These are phyloP conservation scores for Tympanuchus pallidicinctus DNA, from an alignment of 2,113 vertebrate genomes.

Conservation along the genomic window DNA sequence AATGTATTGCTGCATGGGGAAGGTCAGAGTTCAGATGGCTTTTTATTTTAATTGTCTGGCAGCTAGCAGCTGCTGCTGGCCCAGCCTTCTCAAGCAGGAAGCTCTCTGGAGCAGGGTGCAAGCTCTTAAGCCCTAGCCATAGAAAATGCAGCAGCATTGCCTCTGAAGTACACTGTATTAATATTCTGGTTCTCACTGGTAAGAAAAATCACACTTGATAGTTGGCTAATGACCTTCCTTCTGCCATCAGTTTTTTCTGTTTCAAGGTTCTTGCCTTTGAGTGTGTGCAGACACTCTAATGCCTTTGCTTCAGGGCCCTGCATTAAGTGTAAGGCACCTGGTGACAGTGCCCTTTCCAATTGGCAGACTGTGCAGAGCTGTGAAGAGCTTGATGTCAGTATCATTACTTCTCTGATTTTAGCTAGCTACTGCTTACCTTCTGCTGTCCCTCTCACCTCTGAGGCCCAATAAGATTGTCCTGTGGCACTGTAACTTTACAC, in stretches of 20 bases:
- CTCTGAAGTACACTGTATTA: background rate
- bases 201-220: background rate
- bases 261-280: background rate
- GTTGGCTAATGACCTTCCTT: background rate
- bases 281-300: background rate
- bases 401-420: background rate
- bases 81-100: background rate
- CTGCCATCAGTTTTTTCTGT: background rate
- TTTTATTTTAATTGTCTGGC: background rate
- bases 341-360: background rate
- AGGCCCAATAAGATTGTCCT: background rate
- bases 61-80: background rate
- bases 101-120: background rate
- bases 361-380: background rate
- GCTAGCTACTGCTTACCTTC: background rate
- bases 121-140: background rate
- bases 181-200: background rate
- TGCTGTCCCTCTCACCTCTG: background rate
- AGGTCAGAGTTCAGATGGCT: background rate
- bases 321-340: background rate
- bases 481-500: background rate
- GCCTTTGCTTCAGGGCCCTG: background rate
- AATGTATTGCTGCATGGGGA: background rate
- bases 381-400: accelerated
- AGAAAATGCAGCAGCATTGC: background rate